These are phyloP conservation scores for Drosophila anomalata DNA, from an alignment of 2,888 invertebrate species.

Conservation along the genomic window DNA sequence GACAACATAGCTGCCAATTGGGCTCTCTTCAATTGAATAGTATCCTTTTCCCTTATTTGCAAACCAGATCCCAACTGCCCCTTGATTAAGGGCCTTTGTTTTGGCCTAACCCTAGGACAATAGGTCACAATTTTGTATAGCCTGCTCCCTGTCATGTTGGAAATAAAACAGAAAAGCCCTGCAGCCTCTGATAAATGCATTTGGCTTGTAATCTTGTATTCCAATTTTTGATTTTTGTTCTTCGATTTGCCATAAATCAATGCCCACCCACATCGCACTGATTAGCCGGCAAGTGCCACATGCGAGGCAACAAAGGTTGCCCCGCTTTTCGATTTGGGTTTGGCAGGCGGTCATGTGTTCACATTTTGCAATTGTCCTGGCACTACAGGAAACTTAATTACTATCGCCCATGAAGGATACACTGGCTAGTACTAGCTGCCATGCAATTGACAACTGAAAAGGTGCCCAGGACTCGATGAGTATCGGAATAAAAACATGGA, in stretches of 20 bases:
- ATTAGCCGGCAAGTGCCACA: conserved; percentile 2
- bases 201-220: neutral
- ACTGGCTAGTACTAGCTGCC: conserved; percentile 4
- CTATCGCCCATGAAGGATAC: conserved; percentile 30
- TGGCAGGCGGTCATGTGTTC: neutral
- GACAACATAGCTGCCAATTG: neutral
- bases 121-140: neutral
- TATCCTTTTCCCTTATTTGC: too few species aligned
- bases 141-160: neutral
- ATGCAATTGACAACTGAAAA: conserved; percentile 7
- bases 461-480: conserved; percentile 22
- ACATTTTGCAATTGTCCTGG: neutral
- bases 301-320: conserved; percentile 1
- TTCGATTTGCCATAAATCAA: neutral
- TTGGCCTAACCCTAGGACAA: neutral
- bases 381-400: conserved; percentile 65
- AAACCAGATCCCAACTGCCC: neutral
- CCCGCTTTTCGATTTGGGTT: conserved; percentile 1
- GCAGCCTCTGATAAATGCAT: neutral
- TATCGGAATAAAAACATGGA: conserved; percentile 5
- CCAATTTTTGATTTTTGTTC: neutral
- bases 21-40: neutral
- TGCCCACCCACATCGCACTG: conserved; percentile 1
- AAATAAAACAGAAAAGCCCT: neutral
- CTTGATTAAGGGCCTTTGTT: neutral